Base-by-base conservation (phyloP, 2,113 vertebrate genomes). In the Puffinus mauretanicus region DNA sequence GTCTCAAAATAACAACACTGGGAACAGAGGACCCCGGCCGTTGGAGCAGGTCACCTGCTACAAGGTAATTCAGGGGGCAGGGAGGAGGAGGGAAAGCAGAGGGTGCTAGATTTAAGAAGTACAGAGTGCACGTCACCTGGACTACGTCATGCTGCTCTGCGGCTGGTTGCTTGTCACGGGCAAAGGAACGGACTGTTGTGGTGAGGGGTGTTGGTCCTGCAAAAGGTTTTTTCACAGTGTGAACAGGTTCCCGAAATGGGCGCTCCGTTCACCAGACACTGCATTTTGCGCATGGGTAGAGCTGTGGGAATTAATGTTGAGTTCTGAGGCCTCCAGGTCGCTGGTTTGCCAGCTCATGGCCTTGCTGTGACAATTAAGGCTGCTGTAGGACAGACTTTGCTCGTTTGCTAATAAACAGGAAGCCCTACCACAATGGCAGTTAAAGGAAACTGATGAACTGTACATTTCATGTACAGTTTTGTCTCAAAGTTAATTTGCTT, bases 21-120 rank as follows among this genome's bases (percentile, higher is more conserved):
- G 98, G 64, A 99, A 98, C 97, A 98, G 99, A 96, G 99, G 99
- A 76, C 99, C 99, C 57, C 98, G 99, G 66, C 99, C 99, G 0
- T 93, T 99, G 97, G 99, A 99, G 96, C 99, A 99, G 97, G 99
- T 99, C 97, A 99, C 99, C 22, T 99, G 99, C 97, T 99, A 99
- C 96, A 99, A 99, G 99, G 99, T 99, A 96, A 98, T 96, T 83
- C 5, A 8, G 36, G 61, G 64, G 70, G 61, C 7, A 82, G 36
- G 42, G 55, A 51, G 1, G 4, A 55, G 76, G 49, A 89, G 70
- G 70, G 47, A 64, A 27, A 32, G 51, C 54, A 64, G 70, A 38
- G 25, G n/a, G 36, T n/a, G 8, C 20, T 32, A 11, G 55, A 4
- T 51, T 46, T 34, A 30, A 40, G 70, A 34, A 58, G 32, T 5